Evolutionary conservation across 2,797 vertebrate species (phyloP).

Genomic region (Parambassis ranga): DNA sequence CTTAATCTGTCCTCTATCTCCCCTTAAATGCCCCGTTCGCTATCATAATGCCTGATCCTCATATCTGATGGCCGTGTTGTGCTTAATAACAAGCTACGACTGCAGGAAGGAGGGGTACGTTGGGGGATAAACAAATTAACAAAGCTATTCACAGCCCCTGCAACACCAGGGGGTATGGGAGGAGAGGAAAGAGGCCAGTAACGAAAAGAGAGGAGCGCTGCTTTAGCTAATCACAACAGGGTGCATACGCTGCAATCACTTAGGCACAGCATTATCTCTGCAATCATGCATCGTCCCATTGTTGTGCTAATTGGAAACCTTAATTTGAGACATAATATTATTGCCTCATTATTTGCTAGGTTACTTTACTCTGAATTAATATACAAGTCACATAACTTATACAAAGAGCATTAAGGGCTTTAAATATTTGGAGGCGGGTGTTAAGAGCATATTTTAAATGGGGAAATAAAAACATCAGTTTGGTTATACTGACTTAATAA

Average conservation of each 20-base stretch:
- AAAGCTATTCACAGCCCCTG: constrained; percentile 72
- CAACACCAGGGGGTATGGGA: constrained; percentile 61
- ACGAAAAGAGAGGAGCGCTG: constrained; percentile 55
- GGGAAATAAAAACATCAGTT: neutral
- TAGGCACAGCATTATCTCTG: constrained; percentile 62
- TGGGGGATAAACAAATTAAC: constrained; percentile 80
- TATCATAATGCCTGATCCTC: constrained; percentile 68
- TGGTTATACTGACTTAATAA: neutral
- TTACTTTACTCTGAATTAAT: constrained; percentile 54
- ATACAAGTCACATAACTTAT: constrained; percentile 35
- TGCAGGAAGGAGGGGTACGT: constrained; percentile 58
- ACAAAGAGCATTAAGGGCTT: constrained; percentile 18
- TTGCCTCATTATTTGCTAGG: constrained; percentile 58
- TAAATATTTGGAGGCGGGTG: constrained; percentile 1
- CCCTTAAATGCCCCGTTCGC: constrained; percentile 70
- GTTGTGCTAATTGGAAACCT: constrained; percentile 72
- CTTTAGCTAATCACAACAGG: constrained; percentile 68
- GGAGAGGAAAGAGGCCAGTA: constrained; percentile 59
- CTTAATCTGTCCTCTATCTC: constrained; percentile 79
- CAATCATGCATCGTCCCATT: constrained; percentile 67
- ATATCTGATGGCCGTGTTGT: constrained; percentile 76
- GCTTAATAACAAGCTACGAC: constrained; percentile 74
- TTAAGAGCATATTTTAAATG: neutral
- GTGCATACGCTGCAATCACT: constrained; percentile 64
- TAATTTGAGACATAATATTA: constrained; percentile 70